phyloP scores from a whole-genome alignment of 1,140 invertebrate genomes.

The Tribolium madens region DNA sequence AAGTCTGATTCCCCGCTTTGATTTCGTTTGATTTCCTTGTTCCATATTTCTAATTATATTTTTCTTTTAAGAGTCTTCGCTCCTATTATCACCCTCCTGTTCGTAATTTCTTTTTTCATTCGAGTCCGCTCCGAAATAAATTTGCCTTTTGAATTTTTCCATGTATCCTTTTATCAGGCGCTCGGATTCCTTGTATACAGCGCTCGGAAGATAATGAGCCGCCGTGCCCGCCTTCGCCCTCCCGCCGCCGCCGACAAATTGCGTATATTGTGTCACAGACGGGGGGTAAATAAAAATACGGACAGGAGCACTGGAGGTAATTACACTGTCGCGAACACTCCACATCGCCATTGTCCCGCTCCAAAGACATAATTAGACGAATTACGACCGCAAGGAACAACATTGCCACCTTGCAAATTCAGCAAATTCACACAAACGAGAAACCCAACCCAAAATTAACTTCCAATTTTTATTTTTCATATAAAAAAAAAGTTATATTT shows the following conservation, averaged over 20 bases:
- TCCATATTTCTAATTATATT: constrained; percentile 63
- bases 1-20: constrained; percentile 39
- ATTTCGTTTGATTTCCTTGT: constrained; percentile 60
- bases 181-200: constrained; percentile 48
- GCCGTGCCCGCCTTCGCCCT: constrained; percentile 33
- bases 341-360: constrained; percentile 21
- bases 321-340: constrained; percentile 62
- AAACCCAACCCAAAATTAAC: too few species aligned
- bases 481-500: too few species aligned
- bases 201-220: constrained; percentile 61
- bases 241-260: constrained; percentile 56
- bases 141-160: constrained; percentile 64
- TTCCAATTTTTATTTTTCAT: too few species aligned
- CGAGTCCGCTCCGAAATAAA: constrained; percentile 53
- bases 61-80: constrained; percentile 60
- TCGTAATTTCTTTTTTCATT: constrained; percentile 60
- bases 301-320: constrained; percentile 53
- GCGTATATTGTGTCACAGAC: constrained; percentile 63
- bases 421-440: too few species aligned
- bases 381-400: constrained; percentile 15
- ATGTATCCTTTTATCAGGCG: constrained; percentile 62
- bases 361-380: constrained; percentile 26
- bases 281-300: constrained; percentile 63
- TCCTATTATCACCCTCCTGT: constrained; percentile 60
- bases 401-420: not conserved